Evolutionary conservation across 2,888 invertebrate species (phyloP), one percentile per base, ranked within the genome.

Genomic region (Chymomyza fuscimana): DNA sequence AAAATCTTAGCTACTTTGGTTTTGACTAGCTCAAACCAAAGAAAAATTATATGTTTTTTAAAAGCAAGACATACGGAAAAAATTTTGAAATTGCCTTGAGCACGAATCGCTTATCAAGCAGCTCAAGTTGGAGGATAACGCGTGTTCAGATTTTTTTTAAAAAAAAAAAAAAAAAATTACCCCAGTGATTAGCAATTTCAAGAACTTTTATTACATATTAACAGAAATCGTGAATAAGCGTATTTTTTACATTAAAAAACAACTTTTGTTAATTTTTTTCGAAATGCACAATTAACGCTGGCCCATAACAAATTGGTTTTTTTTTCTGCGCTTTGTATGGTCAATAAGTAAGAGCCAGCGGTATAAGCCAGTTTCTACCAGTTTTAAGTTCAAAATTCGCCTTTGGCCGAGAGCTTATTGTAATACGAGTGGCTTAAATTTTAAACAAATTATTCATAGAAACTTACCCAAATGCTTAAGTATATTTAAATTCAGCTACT

Each of bases 1-100:
- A 72, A 67, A 86, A 87, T 75, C 81, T 81, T 73, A 87, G 76
- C 50, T 69, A 61, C 56, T 77, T 65, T 77, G 77, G 83, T 83
- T 83, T 70, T 56, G 67, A 60, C 70, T 51, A 74, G 67, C 19
- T 25, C 54, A 54, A 54, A 54, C 16, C 54, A 19, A 15, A 54
- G 54, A 12, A 46, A 46, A 46, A 46, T 5, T 46, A 46, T 46
- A 5, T 46, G 40, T 12, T 46, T 46, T 5, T 12, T 12, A 32
- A 32, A 32, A 46, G 12, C 40, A 12, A 12, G 40, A 46, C 40
- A 46, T 3, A 46, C 40, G 40, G 40, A 46, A 46, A 46, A 46
- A 46, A 5, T 46, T 46, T 46, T 12, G 40, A 46, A 46, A 46
- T 46, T 46, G 40, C 40, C 40, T 46, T 46, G 40, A 46, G 40